These are phyloP conservation scores for Amblyjoppa proteus DNA, from an alignment of 2,888 invertebrate genomes.

Conservation along the genomic window DNA sequence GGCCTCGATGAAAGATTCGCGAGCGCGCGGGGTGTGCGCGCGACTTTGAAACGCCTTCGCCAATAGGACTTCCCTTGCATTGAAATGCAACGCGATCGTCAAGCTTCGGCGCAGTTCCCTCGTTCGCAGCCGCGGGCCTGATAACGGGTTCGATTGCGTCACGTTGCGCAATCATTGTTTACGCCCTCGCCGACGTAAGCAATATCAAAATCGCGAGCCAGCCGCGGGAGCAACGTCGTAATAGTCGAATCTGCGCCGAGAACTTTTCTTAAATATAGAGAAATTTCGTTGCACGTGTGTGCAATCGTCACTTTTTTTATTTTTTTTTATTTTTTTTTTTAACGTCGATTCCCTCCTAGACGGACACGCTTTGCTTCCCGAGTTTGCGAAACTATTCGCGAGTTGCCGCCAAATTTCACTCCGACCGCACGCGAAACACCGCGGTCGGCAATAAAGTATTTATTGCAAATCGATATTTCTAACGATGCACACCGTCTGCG, in stretches of 20 bases:
- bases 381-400: not conserved
- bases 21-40: slow-evolving; percentile 56
- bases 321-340: not conserved
- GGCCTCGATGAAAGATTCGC: slow-evolving; percentile 29
- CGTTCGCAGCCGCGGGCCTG: slow-evolving; percentile 21
- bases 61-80: slow-evolving; percentile 62
- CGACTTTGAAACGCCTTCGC: slow-evolving; percentile 62
- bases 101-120: slow-evolving; percentile 6
- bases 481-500: too few species aligned
- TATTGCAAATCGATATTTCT: too few species aligned
- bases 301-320: not conserved
- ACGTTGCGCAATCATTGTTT: slow-evolving; percentile 75
- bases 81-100: slow-evolving; percentile 37
- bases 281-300: not conserved
- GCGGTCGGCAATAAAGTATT: not conserved
- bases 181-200: slow-evolving; percentile 50
- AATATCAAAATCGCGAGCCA: slow-evolving; percentile 15
- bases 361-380: not conserved
- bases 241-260: slow-evolving; percentile 12
- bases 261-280: not conserved
- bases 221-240: slow-evolving; percentile 19
- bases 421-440: not conserved
- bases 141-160: slow-evolving; percentile 70
- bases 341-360: not conserved
- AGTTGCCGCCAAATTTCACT: not conserved